These are phyloP conservation scores for Hypothenemus hampei DNA, from an alignment of 1,140 invertebrate genomes.

Conservation along the genomic window DNA sequence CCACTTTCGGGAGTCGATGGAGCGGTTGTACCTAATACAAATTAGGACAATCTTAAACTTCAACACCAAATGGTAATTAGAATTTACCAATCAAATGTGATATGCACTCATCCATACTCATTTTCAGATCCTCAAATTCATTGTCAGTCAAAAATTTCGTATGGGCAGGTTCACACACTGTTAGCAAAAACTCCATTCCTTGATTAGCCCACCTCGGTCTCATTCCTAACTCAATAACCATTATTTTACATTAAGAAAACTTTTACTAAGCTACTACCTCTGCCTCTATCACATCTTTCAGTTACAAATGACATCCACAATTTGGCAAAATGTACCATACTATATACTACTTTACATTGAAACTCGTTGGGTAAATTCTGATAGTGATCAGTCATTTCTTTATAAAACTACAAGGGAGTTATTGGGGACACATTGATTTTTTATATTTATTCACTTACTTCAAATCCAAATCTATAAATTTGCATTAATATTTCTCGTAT, in stretches of 20 bases:
- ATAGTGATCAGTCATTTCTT: slow-evolving; percentile 63
- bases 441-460: slow-evolving; percentile 48
- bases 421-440: neutral
- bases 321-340: slow-evolving; percentile 69
- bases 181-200: slow-evolving; percentile 78
- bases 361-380: slow-evolving; percentile 31
- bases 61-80: neutral
- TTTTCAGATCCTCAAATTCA: slow-evolving; percentile 63
- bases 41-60: too few species aligned
- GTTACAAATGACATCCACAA: slow-evolving; percentile 86
- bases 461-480: slow-evolving; percentile 84
- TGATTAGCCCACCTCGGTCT: slow-evolving; percentile 80
- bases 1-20: slow-evolving; percentile 45
- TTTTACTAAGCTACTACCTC: slow-evolving; percentile 45
- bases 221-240: slow-evolving; percentile 47
- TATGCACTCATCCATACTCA: slow-evolving; percentile 57
- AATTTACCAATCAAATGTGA: slow-evolving; percentile 66
- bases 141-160: slow-evolving; percentile 67
- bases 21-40: slow-evolving; percentile 50
- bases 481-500: slow-evolving; percentile 79
- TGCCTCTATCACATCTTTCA: slow-evolving; percentile 73
- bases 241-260: neutral
- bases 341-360: slow-evolving; percentile 33
- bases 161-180: slow-evolving; percentile 75
- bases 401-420: slow-evolving; percentile 65